A percentile compares a stretch with the other conserved stretches of the same genome.
Conservation (phyloP, 2,113 vertebrate species). For the Neodon shergylaensis region DNA sequence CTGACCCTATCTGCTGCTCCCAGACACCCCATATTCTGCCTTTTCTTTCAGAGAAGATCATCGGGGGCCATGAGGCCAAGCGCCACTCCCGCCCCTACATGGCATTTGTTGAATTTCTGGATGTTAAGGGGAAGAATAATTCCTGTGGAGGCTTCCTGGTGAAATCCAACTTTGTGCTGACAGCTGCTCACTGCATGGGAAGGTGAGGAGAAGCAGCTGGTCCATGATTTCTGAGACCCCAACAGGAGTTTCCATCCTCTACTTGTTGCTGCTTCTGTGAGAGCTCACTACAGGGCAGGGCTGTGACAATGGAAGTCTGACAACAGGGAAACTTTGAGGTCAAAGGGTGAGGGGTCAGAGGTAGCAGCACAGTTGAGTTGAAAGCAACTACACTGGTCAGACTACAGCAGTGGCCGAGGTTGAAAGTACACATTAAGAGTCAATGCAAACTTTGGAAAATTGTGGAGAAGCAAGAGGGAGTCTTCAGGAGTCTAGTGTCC, state of each 20-base stretch:
- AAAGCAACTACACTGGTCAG: background rate
- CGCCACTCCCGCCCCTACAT: constrained; percentile 77
- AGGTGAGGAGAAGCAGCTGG: background rate
- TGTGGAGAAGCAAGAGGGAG: background rate
- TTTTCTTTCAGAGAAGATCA: constrained; percentile 70
- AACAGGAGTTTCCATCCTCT: too few species aligned
- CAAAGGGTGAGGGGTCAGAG: background rate
- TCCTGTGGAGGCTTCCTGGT: constrained; percentile 70
- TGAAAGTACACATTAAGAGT: fast-evolving
- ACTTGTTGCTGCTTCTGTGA: too few species aligned
- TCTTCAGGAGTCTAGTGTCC: background rate
- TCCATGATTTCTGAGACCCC: background rate
- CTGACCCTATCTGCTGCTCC: background rate
- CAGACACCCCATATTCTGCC: background rate
- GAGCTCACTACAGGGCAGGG: background rate
- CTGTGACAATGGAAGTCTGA: background rate
- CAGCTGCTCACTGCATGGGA: constrained; percentile 64
- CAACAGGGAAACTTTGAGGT: background rate
- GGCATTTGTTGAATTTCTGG: background rate
- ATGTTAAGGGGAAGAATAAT: fast-evolving
- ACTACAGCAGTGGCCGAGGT: background rate
- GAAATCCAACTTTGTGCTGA: constrained; percentile 74
- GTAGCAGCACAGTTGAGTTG: background rate
- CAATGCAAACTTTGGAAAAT: background rate
- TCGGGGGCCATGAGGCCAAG: constrained; percentile 54